A percentile compares a stretch with the other conserved stretches of the same genome.
These are phyloP conservation scores for Diabrotica virgifera DNA, from an alignment of 1,140 invertebrate species.

Conservation along the genomic window DNA sequence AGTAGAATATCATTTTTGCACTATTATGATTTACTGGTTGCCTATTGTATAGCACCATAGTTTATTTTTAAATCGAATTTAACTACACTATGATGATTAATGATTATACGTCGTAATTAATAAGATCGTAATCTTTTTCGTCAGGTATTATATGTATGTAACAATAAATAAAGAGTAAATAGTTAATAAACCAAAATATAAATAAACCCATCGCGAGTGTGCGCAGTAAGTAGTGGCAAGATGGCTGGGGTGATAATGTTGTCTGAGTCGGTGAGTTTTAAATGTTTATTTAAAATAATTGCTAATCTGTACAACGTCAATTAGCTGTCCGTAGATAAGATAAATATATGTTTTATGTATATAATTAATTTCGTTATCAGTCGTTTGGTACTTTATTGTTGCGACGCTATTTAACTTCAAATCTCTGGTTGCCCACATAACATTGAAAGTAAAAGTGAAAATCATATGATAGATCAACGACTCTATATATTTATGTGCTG, in stretches of 20 bases:
- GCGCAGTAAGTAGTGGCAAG: conserved; percentile 35
- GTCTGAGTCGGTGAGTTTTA: conserved; percentile 38
- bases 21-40: too few relatives aligned
- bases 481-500: too few relatives aligned
- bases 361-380: neutral
- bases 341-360: neutral
- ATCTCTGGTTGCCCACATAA: neutral
- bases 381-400: neutral
- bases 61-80: too few relatives aligned
- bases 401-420: neutral
- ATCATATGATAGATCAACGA: neutral
- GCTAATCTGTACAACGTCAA: neutral
- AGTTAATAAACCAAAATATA: too few relatives aligned
- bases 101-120: too few relatives aligned
- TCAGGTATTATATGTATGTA: too few relatives aligned
- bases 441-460: conserved; percentile 3
- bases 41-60: too few relatives aligned
- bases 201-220: neutral
- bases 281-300: neutral
- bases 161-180: too few relatives aligned
- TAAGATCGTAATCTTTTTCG: too few relatives aligned
- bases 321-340: neutral
- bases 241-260: conserved; percentile 36
- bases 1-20: too few relatives aligned
- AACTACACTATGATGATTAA: too few relatives aligned